Conservation (phyloP, 1,140 invertebrate species). For the Monochamus saltuarius region DNA sequence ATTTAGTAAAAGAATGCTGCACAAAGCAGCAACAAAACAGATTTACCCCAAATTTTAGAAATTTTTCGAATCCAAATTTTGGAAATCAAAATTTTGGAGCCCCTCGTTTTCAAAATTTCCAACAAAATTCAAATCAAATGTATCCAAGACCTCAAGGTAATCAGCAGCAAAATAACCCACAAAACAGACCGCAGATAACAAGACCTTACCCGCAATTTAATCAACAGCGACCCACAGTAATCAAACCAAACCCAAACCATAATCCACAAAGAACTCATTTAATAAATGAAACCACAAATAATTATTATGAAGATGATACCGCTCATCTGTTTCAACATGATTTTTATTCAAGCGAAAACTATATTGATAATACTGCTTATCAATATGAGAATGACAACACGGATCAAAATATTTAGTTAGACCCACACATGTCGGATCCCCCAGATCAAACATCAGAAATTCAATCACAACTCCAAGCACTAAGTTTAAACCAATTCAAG, state of each 20-base stretch:
- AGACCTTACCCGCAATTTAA: neutral
- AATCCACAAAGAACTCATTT: constrained; percentile 11
- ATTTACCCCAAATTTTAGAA: neutral
- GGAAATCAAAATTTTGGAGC: neutral
- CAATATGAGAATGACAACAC: neutral
- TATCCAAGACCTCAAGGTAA: no score
- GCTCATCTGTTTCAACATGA: neutral
- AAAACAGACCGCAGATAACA: neutral
- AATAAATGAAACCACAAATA: neutral
- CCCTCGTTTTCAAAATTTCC: no score
- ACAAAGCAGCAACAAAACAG: neutral
- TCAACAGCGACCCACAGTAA: constrained; percentile 5
- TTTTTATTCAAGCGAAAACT: no score
- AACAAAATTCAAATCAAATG: no score
- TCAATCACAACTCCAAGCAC: neutral
- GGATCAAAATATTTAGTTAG: neutral
- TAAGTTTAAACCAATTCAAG: neutral
- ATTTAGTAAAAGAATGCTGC: no score
- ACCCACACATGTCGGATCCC: neutral
- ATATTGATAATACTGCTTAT: no score
- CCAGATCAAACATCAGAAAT: neutral
- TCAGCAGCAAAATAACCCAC: neutral
- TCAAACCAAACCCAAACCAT: neutral
- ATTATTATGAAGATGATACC: neutral
- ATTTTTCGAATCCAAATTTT: neutral